Evolutionary conservation across 1,140 invertebrate species (phyloP).

Genomic region (Trissolcus basalis): DNA sequence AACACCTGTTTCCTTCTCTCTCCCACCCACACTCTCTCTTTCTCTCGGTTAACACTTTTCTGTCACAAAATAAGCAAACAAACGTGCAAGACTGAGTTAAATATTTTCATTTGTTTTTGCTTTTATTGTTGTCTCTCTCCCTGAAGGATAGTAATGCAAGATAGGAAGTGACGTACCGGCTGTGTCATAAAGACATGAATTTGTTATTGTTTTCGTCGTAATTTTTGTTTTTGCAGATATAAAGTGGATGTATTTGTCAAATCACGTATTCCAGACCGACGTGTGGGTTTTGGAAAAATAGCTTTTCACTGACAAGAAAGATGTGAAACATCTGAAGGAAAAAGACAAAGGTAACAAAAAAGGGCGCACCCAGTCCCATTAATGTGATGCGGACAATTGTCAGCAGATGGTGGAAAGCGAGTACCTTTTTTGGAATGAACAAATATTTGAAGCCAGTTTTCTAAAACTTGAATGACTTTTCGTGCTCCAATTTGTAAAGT

Average conservation of each 20-base stretch:
- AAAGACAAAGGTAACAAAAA: conserved; percentile 34
- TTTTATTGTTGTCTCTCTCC: conserved; percentile 2
- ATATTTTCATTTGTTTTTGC: conserved; percentile 1
- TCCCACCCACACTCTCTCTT: conserved; percentile 10
- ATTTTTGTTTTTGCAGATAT: not conserved
- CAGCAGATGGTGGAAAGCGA: conserved; percentile 42
- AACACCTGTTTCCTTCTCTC: conserved; percentile 19
- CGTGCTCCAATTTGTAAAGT: too few relatives aligned
- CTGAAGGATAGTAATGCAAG: not conserved
- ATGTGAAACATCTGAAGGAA: conserved; percentile 11
- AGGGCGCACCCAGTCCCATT: conserved; percentile 31
- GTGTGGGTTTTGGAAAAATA: conserved; percentile 15
- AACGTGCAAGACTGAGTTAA: not conserved
- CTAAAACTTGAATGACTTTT: too few relatives aligned
- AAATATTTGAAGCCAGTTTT: too few relatives aligned
- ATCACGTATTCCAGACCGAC: conserved; percentile 2
- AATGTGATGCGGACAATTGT: conserved; percentile 30
- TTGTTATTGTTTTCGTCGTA: too few relatives aligned
- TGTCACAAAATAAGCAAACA: too few relatives aligned
- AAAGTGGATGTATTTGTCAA: not conserved
- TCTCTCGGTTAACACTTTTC: not conserved
- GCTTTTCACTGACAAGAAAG: not conserved
- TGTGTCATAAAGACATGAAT: too few relatives aligned
- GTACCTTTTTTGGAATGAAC: too few relatives aligned
- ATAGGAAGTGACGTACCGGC: too few relatives aligned